Base-by-base conservation (phyloP, 2,113 vertebrate genomes). In the Pteronura brasiliensis region DNA sequence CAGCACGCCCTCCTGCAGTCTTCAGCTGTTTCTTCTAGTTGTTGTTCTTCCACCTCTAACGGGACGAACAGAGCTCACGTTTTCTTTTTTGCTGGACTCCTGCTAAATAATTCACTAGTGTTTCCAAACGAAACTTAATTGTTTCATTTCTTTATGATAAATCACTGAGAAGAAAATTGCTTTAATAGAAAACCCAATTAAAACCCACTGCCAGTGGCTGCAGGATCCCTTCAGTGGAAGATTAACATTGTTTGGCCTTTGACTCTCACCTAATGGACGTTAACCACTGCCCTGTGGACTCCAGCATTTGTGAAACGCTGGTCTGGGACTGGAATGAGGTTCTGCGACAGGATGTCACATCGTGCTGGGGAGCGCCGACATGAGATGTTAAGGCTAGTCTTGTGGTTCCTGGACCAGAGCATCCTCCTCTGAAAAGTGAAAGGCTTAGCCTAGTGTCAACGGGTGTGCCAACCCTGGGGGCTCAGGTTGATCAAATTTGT, bases 71-170 rank as follows among this genome's bases (percentile, higher is more conserved):
- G 89, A 93, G 92, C 72, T 97, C 65, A 85, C 90, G 42, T 86
- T 97, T 98, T 93, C 95, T 77, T 96, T 96, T 97, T 4, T 55
- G 80, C 85, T 94, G 96, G 87, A 81, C 49, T 79, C 77, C 86
- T 59, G 44, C 79, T 97, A 96, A 97, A 83, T 97, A 96, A 98
- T 97, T 65, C 98, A 98, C 97, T 98, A 96, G 17, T 55, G 67
- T 97, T 98, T 98, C 79, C 96, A 96, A 98, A 88, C 91, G 96
- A 98, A 39, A 92, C 71, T 96, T 97, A 97, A 97, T 98, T 98
- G 31, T 97, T 98, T 98, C 36, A 39, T 95, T 98, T 98, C 85
- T 98, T 98, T 67, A 71, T 97, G 94, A 96, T 97, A 97, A 95
- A 98, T 98, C 80, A 94, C 36, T 77, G 44, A 96, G 86, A 74